Conservation (phyloP, 2,113 vertebrate species). For the Pleuronectes platessa region DNA sequence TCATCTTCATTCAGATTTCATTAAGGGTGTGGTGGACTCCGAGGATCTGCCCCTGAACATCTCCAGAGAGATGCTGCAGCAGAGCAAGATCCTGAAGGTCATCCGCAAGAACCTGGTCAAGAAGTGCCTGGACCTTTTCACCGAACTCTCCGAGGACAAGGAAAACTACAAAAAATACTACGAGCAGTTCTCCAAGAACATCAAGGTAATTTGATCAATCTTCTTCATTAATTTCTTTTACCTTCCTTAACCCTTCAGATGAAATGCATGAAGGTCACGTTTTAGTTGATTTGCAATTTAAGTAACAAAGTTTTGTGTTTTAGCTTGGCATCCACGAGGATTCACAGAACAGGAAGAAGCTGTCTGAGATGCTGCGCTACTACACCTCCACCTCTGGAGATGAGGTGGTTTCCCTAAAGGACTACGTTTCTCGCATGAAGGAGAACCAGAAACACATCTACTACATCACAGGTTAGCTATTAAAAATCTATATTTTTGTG, state of each 20-base stretch:
- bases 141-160: constrained; percentile 92
- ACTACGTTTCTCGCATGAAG: constrained; percentile 97
- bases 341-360: constrained; percentile 95
- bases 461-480: constrained; percentile 91
- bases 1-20: constrained; percentile 85
- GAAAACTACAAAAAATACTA: constrained; percentile 98
- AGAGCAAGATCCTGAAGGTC: constrained; percentile 98
- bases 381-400: constrained; percentile 95
- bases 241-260: neutral
- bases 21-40: constrained; percentile 96
- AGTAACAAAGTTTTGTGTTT: constrained; percentile 67
- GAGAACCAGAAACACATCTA: constrained; percentile 98
- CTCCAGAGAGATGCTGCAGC: constrained; percentile 98
- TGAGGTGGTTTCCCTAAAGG: constrained; percentile 96
- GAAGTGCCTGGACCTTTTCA: constrained; percentile 96
- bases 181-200: constrained; percentile 98
- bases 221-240: neutral
- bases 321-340: constrained; percentile 99
- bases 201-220: constrained; percentile 85
- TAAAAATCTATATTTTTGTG: neutral
- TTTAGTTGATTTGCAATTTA: neutral
- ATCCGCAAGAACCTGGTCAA: constrained; percentile 98
- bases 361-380: constrained; percentile 92
- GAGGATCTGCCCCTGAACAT: constrained; percentile 98
- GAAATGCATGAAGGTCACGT: neutral